These are phyloP conservation scores for Distichodus sexfasciatus DNA, from an alignment of 2,797 vertebrate species.

Conservation along the genomic window DNA sequence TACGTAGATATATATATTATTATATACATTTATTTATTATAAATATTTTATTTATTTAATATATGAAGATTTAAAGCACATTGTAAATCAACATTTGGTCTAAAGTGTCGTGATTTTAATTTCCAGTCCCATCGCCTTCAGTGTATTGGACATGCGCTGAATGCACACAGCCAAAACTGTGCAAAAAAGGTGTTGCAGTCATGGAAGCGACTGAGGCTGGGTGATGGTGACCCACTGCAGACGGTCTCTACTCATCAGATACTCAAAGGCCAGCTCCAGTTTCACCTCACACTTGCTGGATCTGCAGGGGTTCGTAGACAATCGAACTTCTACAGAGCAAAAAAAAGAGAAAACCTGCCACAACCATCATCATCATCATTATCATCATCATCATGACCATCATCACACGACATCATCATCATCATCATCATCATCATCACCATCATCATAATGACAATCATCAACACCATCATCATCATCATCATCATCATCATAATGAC, in stretches of 20 bases:
- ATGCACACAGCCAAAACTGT: background rate
- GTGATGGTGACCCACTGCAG: slow-evolving; percentile 99
- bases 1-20: too few species aligned
- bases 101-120: too few species aligned
- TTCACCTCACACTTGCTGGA: slow-evolving; percentile 88
- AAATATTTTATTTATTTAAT: too few species aligned
- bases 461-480: too few species aligned
- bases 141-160: background rate
- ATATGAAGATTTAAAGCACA: too few species aligned
- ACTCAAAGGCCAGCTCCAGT: slow-evolving; percentile 95
- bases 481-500: too few species aligned
- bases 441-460: too few species aligned
- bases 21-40: too few species aligned
- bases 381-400: background rate
- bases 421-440: background rate
- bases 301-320: slow-evolving; percentile 79
- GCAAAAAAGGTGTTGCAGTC: too few species aligned
- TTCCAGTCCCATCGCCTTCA: too few species aligned
- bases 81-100: too few species aligned
- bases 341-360: background rate
- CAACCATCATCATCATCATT: background rate
- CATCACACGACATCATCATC: background rate
- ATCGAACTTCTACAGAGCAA: slow-evolving; percentile 78
- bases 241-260: slow-evolving; percentile 98
- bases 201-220: slow-evolving; percentile 96